Conservation (phyloP, 2,888 invertebrate species). For the Heliconius ethilla region DNA sequence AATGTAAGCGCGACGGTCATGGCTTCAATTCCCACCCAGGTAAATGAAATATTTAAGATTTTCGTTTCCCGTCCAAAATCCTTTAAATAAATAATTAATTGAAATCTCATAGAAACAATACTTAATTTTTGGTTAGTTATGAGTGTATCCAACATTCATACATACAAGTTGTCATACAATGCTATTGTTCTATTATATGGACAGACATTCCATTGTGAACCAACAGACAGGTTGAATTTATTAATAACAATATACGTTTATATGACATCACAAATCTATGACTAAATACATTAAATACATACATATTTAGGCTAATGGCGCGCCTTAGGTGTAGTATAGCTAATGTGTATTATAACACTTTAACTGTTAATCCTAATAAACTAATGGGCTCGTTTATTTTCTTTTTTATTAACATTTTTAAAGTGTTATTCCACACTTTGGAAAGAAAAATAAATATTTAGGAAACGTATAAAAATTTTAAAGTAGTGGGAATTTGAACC, state of each 20-base stretch:
- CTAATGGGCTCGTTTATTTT: no score
- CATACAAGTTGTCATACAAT: conserved; percentile 27
- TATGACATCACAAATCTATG: conserved; percentile 13
- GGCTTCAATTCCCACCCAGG: no score
- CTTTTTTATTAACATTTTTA: no score
- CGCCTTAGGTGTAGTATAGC: background rate
- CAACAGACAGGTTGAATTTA: conserved; percentile 37
- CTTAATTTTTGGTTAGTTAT: background rate
- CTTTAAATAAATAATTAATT: no score
- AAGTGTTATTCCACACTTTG: no score
- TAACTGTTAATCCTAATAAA: no score
- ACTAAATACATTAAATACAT: background rate
- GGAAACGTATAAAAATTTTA: no score
- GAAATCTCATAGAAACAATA: background rate
- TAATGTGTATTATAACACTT: background rate
- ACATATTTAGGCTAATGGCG: background rate
- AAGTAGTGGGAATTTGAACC: no score
- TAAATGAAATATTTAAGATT: no score
- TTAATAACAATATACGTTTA: conserved; percentile 31
- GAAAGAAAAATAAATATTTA: no score
- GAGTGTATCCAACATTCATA: background rate
- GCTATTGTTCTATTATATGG: conserved; percentile 43
- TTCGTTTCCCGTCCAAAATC: no score
- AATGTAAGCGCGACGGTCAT: no score
- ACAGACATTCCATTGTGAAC: conserved; percentile 36